Evolutionary conservation across 1,140 invertebrate species (phyloP).

Genomic region (Coptotermes formosanus): DNA sequence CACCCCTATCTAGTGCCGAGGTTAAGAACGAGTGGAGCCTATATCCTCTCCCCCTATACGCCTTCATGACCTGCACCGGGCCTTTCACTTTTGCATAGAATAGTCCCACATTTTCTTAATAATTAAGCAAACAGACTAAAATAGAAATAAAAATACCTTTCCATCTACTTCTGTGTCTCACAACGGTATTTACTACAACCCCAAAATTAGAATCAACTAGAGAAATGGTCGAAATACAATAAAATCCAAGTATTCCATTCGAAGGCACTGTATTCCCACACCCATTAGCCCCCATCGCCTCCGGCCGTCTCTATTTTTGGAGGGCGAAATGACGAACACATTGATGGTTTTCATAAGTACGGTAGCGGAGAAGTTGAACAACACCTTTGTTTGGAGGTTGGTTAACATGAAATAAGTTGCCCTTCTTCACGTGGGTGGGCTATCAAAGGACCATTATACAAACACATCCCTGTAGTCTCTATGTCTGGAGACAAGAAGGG

Average conservation of each 20-base stretch:
- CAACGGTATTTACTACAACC: too few relatives aligned
- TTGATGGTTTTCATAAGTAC: background rate
- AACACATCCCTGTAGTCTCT: background rate
- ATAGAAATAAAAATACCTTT: too few relatives aligned
- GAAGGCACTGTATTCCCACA: background rate
- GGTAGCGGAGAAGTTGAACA: background rate
- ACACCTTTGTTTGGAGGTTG: background rate
- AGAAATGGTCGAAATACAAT: background rate
- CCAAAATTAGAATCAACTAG: too few relatives aligned
- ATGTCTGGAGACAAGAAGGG: background rate
- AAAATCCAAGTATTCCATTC: background rate
- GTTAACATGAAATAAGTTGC: background rate
- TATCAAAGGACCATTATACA: slow-evolving; percentile 19
- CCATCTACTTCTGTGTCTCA: too few relatives aligned
- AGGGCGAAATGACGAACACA: background rate
- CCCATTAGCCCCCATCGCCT: background rate
- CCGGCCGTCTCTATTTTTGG: background rate
- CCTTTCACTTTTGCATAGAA: too few relatives aligned
- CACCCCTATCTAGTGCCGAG: too few relatives aligned
- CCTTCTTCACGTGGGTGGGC: slow-evolving; percentile 15
- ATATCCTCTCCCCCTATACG: too few relatives aligned
- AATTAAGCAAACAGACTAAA: too few relatives aligned
- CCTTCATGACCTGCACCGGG: too few relatives aligned
- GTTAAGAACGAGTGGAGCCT: too few relatives aligned
- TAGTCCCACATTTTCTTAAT: too few relatives aligned